Conservation (phyloP, 2,113 vertebrate genomes). For the Todiramphus chloris region DNA sequence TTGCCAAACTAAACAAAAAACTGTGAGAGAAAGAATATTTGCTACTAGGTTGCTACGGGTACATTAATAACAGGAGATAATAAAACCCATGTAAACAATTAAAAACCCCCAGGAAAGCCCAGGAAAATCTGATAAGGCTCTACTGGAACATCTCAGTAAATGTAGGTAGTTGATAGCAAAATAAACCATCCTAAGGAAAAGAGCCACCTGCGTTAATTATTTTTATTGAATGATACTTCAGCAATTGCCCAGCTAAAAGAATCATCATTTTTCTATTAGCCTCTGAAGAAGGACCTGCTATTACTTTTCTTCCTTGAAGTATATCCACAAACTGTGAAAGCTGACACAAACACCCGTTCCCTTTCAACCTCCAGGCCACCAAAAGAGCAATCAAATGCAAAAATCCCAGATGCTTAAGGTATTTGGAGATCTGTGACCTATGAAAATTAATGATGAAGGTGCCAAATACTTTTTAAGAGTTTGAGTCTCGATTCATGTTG, state of each 20-base stretch:
- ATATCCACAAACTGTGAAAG: background rate
- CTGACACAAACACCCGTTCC: background rate
- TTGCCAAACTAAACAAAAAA: slow-evolving; percentile 68
- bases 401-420: background rate
- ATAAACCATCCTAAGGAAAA: background rate
- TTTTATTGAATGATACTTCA: background rate
- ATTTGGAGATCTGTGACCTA: background rate
- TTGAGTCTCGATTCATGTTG: background rate
- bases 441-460: background rate
- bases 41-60: slow-evolving; percentile 60
- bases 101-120: slow-evolving; percentile 17
- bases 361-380: background rate
- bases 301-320: background rate
- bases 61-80: slow-evolving; percentile 61
- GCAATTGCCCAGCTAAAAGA: background rate
- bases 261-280: background rate
- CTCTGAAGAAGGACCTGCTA: background rate
- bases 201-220: background rate
- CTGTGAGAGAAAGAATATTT: slow-evolving; percentile 62
- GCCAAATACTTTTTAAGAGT: background rate
- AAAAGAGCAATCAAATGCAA: background rate
- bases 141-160: slow-evolving; percentile 9
- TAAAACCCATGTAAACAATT: slow-evolving; percentile 57
- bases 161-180: background rate
- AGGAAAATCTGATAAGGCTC: slow-evolving; percentile 38